Percentiles rank a stretch among this genome's conserved stretches.
phyloP scores from a whole-genome alignment of 2,797 vertebrate genomes.

The Anomalospiza imberbis region DNA sequence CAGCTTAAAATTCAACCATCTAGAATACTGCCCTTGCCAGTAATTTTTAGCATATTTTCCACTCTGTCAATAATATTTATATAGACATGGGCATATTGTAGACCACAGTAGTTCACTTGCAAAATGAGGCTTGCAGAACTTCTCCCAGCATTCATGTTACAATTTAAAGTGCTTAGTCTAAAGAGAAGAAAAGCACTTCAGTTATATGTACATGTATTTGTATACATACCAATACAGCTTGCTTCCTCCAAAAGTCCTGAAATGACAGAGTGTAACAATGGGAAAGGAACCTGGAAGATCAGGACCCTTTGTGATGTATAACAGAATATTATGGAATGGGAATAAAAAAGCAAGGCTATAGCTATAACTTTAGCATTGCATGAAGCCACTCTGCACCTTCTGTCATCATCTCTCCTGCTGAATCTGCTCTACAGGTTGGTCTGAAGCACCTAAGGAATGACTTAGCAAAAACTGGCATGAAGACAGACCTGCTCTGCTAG shows the following conservation, averaged over 20 bases:
- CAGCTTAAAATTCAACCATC: neutral
- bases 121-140: neutral
- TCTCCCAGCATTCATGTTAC: neutral
- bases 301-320: neutral
- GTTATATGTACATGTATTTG: accelerated
- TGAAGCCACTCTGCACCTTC: neutral
- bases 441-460: neutral
- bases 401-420: neutral
- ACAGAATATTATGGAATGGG: neutral
- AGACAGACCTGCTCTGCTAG: neutral
- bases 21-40: neutral
- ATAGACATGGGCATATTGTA: neutral
- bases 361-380: neutral
- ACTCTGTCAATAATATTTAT: neutral
- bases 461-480: neutral
- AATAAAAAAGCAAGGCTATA: neutral
- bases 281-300: neutral
- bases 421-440: neutral
- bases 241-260: neutral
- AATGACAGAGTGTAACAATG: neutral
- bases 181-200: neutral
- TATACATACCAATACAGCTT: neutral
- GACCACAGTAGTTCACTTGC: neutral
- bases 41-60: neutral
- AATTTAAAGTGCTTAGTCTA: neutral